A percentile compares a stretch with the other conserved stretches of the same genome.
Evolutionary conservation across 2,888 invertebrate species (phyloP).

Genomic region (Silvanus unidentatus): DNA sequence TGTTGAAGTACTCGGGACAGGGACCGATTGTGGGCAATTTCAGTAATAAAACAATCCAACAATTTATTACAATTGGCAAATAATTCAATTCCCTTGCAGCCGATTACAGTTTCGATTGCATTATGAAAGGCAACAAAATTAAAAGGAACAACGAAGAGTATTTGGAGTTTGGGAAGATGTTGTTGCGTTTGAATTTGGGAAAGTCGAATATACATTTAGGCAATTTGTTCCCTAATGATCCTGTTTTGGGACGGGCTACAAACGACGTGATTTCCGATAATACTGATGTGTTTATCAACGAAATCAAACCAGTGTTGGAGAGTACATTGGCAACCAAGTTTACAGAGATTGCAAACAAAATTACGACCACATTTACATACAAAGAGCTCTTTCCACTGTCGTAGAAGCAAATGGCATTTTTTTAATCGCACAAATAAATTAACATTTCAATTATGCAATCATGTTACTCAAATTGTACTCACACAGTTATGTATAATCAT

Average conservation of each 20-base stretch:
- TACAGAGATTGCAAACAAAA: constrained; percentile 64
- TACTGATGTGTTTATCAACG: constrained; percentile 59
- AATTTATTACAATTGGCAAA: no score
- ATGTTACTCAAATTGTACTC: no score
- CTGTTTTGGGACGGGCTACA: constrained; percentile 57
- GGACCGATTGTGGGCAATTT: constrained; percentile 63
- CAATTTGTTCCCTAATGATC: constrained; percentile 63
- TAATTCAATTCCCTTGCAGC: constrained; percentile 46
- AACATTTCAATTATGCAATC: no score
- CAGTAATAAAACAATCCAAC: constrained; percentile 45
- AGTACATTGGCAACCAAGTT: constrained; percentile 58
- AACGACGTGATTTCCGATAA: constrained; percentile 64
- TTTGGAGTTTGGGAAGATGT: constrained; percentile 59
- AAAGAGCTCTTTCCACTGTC: constrained; percentile 59
- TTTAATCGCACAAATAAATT: no score
- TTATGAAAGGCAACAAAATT: constrained; percentile 57
- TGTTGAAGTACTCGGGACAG: constrained; percentile 57
- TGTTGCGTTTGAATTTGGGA: constrained; percentile 55
- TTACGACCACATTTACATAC: constrained; percentile 62
- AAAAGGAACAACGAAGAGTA: constrained; percentile 54
- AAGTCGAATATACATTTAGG: constrained; percentile 56
- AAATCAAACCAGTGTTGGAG: constrained; percentile 62
- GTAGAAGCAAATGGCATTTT: no score
- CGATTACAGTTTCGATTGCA: constrained; percentile 59
- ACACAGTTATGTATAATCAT: no score